phyloP scores from a whole-genome alignment of 1,140 invertebrate genomes.

The Drosophila sucinea region DNA sequence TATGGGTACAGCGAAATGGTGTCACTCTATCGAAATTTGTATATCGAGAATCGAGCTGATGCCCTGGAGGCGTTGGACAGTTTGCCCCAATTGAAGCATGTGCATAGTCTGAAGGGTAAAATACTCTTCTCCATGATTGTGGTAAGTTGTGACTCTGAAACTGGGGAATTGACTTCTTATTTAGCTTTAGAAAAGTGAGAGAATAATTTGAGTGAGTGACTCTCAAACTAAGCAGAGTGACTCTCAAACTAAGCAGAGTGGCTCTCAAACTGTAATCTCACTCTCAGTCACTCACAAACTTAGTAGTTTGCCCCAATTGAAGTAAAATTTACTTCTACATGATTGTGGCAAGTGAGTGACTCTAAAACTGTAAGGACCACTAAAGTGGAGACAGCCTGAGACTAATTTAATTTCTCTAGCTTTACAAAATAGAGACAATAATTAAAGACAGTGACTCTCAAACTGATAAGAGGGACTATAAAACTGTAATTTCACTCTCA shows the following conservation, averaged over 20 bases:
- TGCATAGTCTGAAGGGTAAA: slow-evolving; percentile 95
- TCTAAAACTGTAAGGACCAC: not conserved
- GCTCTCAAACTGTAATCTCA: too few relatives aligned
- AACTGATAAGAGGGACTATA: not conserved
- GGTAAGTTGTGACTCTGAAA: slow-evolving; percentile 86
- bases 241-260: too few relatives aligned
- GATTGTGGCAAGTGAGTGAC: slow-evolving; percentile 91
- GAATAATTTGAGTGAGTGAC: too few relatives aligned
- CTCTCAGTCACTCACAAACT: too few relatives aligned
- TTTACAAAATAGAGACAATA: too few relatives aligned
- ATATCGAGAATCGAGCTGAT: slow-evolving; percentile 92
- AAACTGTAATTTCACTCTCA: slow-evolving; percentile 11
- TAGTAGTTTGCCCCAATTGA: too few relatives aligned
- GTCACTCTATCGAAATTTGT: slow-evolving; percentile 92
- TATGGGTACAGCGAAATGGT: slow-evolving; percentile 86
- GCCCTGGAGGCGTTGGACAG: slow-evolving; percentile 92
- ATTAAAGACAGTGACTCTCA: too few relatives aligned
- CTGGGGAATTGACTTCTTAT: too few relatives aligned
- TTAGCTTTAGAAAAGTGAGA: too few relatives aligned
- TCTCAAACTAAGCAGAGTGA: too few relatives aligned
- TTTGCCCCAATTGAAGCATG: slow-evolving; percentile 90
- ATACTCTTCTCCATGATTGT: slow-evolving; percentile 97
- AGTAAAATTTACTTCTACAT: slow-evolving; percentile 96
- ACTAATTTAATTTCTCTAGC: too few relatives aligned
- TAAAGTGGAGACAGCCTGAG: too few relatives aligned